Evolutionary conservation across 2,888 invertebrate genomes (phyloP), one percentile per base, ranked within the genome.

Genomic region (Deilephila porcellus): DNA sequence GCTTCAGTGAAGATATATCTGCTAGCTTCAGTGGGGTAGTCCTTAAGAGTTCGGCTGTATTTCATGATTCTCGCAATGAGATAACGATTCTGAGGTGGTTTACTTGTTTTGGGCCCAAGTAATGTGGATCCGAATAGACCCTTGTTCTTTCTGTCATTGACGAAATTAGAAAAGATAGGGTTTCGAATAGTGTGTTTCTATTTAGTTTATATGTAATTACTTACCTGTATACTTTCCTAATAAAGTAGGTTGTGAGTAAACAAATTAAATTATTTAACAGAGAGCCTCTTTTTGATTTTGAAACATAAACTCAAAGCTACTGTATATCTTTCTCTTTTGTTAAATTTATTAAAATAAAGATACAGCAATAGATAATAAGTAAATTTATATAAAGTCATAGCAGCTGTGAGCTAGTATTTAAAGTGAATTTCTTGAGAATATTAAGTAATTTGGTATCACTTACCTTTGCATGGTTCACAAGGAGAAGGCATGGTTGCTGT

Each of bases 381-480:
- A 45, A 34, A n/a, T 20, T 64, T 64, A 64, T 3, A 62, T 37
- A 64, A 37, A 34, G n/a, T n/a, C n/a, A 37, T 29, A 19, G 37
- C 34, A 34, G 14, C 29, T 25, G 17, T 8, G 20, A 60, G 8
- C 20, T 59, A 59, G n/a, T 20, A 20, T 11, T 45, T 45, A 3
- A 14, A 45, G 11, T 8, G 11, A 8, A 45, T 45, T 45, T 14
- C 1, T 0, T n/a, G 5, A 63, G 34, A 8, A 63, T 32, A 17
- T 14, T 17, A 32, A 17, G 14, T 29, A 63, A 34, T 19, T 34
- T n/a, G n/a, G n/a, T 45, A 4, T 63, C 19, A 60, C 89, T 90
- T 90, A 95, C 95, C 95, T 94, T 95, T 95, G 86, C 95, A 95
- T 74, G 95, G 92, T 86, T 95, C 95, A 85, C 95, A 95, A 63